Evolutionary conservation across 1,140 invertebrate genomes (phyloP), one percentile per base, ranked within the genome.

Genomic region (Diorhabda carinulata): DNA sequence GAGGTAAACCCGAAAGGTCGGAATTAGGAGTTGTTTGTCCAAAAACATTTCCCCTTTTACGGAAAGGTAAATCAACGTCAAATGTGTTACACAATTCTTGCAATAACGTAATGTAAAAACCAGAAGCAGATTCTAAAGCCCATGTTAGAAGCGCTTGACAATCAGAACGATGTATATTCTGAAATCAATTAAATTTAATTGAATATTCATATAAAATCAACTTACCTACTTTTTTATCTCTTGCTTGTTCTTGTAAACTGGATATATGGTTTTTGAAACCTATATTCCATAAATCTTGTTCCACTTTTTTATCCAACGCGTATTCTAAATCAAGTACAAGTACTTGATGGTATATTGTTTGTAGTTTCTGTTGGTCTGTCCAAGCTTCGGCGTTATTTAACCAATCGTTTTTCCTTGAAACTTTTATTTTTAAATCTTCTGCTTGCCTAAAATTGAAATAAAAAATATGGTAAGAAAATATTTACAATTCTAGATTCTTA

Each of bases 231-330:
- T 92, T 92, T 78, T 89, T 89, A 76, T 93, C 91, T 77, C 91
- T 92, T 6, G 88, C 86, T 66, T 90, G 87, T 40, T 86, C 85
- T 78, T 94, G 93, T 57, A 94, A 81, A 41, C 86, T 85, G 69
- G 88, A 90, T 80, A 95, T 95, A 80, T 93, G 91, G 81, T 93
- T 92, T 80, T 94, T 94, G 83, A 95, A 94, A 8, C 92, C 92
- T 79, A 92, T 84, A 80, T 92, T 95, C 93, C 93, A 95, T 70
- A 95, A 82, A 76, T 95, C 92, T 78, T 94, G 92, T 80, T 95
- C 93, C 40, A 94, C 91, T 83, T 94, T 94, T 77, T 91, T 91
- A 81, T 94, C 91, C 74, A 95, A 82, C n/a, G 92, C 92, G 86
- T 92, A 93, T 78, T 95, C 92, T 71, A 95, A 82, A 80, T 94